Evolutionary conservation across 2,797 vertebrate species (phyloP).

Genomic region (Pangasius mekongensis): DNA sequence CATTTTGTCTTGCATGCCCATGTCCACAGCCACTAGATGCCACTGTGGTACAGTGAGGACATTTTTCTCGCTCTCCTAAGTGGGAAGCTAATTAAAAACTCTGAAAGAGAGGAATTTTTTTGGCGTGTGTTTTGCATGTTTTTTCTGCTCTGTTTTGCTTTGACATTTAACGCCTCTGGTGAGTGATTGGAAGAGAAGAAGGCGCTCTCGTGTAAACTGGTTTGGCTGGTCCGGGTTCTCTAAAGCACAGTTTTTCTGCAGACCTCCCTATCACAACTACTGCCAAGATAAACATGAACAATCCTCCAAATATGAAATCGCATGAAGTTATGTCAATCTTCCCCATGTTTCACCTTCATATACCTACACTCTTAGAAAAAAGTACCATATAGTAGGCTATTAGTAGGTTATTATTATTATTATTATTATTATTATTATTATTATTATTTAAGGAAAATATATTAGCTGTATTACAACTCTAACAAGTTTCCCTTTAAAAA

Average conservation of each 20-base stretch:
- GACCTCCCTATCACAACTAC: neutral
- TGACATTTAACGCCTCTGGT: neutral
- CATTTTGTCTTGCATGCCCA: neutral
- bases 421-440: neutral
- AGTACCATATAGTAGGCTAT: neutral
- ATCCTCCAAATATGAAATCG: neutral
- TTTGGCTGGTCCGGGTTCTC: slow-evolving; percentile 18
- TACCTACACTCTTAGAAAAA: neutral
- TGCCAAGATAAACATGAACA: slow-evolving; percentile 9
- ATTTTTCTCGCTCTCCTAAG: neutral
- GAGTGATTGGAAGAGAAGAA: neutral
- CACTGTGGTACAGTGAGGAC: neutral
- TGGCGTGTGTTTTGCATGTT: neutral
- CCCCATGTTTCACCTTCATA: neutral
- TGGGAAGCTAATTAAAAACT: neutral
- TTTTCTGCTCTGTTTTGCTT: neutral
- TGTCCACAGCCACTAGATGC: neutral
- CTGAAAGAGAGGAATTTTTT: neutral
- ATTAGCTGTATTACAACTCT: neutral
- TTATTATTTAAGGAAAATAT: neutral
- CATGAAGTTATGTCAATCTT: neutral
- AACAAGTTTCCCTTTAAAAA: neutral
- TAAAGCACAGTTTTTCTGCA: neutral
- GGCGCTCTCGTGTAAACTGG: slow-evolving; percentile 8
- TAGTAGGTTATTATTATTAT: neutral